Conservation (phyloP, 2,113 vertebrate genomes). For the Trichomycterus rosablanca region DNA sequence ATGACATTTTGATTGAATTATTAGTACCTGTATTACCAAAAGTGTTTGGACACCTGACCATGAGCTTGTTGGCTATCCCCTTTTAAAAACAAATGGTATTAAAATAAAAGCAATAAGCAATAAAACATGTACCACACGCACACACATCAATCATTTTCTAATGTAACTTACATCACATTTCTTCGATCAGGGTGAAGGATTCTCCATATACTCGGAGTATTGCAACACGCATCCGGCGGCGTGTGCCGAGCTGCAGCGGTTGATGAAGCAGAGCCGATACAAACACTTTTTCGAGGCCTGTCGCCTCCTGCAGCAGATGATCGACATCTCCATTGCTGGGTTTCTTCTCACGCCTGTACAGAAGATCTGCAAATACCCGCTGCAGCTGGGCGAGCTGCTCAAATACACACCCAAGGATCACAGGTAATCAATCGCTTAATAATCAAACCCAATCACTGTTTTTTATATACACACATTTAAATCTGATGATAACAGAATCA, state of each 20-base stretch:
- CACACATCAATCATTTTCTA: too few relatives aligned
- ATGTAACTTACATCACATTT: constrained; percentile 30
- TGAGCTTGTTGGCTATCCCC: too few relatives aligned
- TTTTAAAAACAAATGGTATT: too few relatives aligned
- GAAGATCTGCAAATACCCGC: constrained; percentile 97
- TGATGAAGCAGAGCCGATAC: constrained; percentile 88
- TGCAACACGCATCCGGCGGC: constrained; percentile 94
- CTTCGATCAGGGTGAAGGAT: constrained; percentile 82
- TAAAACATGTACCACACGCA: background rate
- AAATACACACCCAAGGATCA: constrained; percentile 93
- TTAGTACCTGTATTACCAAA: too few relatives aligned
- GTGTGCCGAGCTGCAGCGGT: constrained; percentile 79
- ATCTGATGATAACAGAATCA: too few relatives aligned
- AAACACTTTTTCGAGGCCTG: constrained; percentile 97
- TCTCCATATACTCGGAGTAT: constrained; percentile 94
- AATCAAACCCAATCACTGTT: too few relatives aligned
- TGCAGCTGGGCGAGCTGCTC: constrained; percentile 92
- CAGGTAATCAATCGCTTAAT: constrained; percentile 63
- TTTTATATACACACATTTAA: too few relatives aligned
- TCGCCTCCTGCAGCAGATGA: constrained; percentile 96
- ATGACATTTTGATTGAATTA: too few relatives aligned
- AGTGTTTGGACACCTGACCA: too few relatives aligned
- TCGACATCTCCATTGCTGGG: constrained; percentile 91
- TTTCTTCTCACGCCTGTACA: constrained; percentile 94
- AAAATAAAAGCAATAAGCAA: too few relatives aligned